Evolutionary conservation across 1,140 invertebrate species (phyloP).

Genomic region (Drosophila nikananu): DNA sequence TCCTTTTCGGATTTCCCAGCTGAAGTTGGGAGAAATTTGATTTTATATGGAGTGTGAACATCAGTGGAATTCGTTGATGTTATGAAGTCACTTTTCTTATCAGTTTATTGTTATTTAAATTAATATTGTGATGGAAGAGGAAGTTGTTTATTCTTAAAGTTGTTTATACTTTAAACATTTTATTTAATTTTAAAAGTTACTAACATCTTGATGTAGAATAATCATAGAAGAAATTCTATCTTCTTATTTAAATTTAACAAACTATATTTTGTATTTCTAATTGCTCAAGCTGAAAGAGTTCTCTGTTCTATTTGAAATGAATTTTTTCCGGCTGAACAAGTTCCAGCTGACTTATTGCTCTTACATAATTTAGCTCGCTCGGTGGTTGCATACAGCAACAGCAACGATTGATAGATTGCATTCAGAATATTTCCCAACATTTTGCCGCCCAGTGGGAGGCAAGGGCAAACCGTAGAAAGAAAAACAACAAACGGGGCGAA

Average conservation of each 20-base stretch:
- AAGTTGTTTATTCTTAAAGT: background rate
- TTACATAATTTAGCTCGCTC: constrained; percentile 65
- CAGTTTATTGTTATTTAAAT: background rate
- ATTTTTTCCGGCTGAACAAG: constrained; percentile 8
- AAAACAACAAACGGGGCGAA: constrained; percentile 49
- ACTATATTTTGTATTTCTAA: background rate
- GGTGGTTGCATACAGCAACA: constrained; percentile 58
- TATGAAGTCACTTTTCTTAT: constrained; percentile 2
- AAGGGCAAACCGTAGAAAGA: constrained; percentile 14
- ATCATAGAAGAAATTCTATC: background rate
- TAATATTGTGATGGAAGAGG: background rate
- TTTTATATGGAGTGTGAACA: constrained; percentile 23
- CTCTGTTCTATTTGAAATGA: background rate
- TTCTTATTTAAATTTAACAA: background rate
- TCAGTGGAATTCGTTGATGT: background rate
- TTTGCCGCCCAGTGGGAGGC: constrained; percentile 28
- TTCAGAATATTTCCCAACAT: constrained; percentile 74
- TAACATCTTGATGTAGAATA: background rate
- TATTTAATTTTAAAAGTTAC: background rate
- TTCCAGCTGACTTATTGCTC: constrained; percentile 36
- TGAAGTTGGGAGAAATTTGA: background rate
- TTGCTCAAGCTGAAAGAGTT: background rate
- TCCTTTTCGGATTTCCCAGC: background rate
- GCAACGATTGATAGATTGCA: constrained; percentile 78
- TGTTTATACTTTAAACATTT: too few relatives aligned